Percentiles rank a stretch among this genome's conserved stretches.
phyloP scores from a whole-genome alignment of 2,888 invertebrate species.

The Sinotaia quadrata region DNA sequence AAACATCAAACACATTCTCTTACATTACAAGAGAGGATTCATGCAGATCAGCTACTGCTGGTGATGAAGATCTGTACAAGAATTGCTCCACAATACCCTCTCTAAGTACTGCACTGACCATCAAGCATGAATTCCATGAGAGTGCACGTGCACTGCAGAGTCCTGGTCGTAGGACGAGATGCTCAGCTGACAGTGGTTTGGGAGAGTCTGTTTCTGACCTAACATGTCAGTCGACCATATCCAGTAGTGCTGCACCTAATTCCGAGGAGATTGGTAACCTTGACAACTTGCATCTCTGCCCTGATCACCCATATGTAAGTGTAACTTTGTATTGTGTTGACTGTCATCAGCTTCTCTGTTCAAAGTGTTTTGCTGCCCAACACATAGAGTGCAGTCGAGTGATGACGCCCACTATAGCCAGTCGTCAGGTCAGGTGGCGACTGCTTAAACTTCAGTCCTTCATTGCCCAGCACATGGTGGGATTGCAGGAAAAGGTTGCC shows the following conservation, averaged over 20 bases:
- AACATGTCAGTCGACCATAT: not conserved
- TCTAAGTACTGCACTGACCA: too few species aligned
- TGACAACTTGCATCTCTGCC: not conserved
- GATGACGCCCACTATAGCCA: conserved; percentile 1
- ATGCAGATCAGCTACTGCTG: too few species aligned
- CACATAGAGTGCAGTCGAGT: conserved; percentile 11
- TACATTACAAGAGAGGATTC: too few species aligned
- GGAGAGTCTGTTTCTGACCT: not conserved
- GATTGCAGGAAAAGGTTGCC: not conserved
- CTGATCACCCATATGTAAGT: not conserved
- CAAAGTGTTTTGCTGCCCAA: not conserved
- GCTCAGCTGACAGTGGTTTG: conserved; percentile 10
- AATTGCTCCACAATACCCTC: too few species aligned
- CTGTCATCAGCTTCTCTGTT: conserved; percentile 2
- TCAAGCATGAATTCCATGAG: too few species aligned
- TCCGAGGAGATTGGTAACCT: too few species aligned
- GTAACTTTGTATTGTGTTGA: conserved; percentile 8
- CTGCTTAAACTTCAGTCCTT: conserved; percentile 9
- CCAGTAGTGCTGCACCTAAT: not conserved
- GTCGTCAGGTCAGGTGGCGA: conserved; percentile 6
- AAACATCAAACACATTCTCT: too few species aligned
- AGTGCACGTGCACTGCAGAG: too few species aligned
- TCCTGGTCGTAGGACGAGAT: too few species aligned
- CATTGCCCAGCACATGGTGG: not conserved
- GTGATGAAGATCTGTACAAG: too few species aligned